phyloP scores from a whole-genome alignment of 2,797 vertebrate genomes.

The Merluccius polli region DNA sequence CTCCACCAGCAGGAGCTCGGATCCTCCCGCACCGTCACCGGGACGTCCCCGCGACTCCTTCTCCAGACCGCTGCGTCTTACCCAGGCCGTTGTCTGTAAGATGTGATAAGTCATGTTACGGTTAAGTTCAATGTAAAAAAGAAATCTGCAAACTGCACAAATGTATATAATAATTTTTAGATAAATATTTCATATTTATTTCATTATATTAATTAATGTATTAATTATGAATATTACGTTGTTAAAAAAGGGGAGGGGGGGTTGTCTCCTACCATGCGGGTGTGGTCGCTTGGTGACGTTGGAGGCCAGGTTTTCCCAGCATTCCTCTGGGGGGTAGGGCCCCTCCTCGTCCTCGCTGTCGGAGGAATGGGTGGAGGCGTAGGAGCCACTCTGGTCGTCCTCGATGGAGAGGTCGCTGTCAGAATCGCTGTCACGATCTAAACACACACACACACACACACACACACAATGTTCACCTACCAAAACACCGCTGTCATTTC shows the following conservation, averaged over 20 bases:
- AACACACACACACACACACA: slow-evolving; percentile 8
- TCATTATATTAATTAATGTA: no score
- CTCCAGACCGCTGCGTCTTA: neutral
- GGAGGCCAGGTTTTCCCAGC: slow-evolving; percentile 85
- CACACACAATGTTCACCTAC: neutral
- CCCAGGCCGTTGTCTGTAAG: neutral
- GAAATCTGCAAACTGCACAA: no score
- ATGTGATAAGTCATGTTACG: neutral
- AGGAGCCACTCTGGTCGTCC: slow-evolving; percentile 89
- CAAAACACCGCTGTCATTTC: neutral
- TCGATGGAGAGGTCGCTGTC: slow-evolving; percentile 93
- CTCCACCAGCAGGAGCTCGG: neutral
- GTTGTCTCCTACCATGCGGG: slow-evolving; percentile 65
- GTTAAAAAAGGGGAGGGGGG: neutral
- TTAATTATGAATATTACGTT: no score
- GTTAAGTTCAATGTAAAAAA: neutral
- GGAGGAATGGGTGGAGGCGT: slow-evolving; percentile 88
- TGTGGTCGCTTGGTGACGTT: slow-evolving; percentile 69
- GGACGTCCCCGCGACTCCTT: neutral
- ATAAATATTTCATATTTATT: neutral
- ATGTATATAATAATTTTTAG: neutral
- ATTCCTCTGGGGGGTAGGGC: slow-evolving; percentile 73
- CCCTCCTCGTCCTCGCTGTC: slow-evolving; percentile 88
- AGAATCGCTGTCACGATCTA: slow-evolving; percentile 86
- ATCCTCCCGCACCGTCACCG: neutral